Percentiles rank a stretch among this genome's conserved stretches.
Conservation (phyloP, 2,113 vertebrate genomes). For the Bufo gargarizans region DNA sequence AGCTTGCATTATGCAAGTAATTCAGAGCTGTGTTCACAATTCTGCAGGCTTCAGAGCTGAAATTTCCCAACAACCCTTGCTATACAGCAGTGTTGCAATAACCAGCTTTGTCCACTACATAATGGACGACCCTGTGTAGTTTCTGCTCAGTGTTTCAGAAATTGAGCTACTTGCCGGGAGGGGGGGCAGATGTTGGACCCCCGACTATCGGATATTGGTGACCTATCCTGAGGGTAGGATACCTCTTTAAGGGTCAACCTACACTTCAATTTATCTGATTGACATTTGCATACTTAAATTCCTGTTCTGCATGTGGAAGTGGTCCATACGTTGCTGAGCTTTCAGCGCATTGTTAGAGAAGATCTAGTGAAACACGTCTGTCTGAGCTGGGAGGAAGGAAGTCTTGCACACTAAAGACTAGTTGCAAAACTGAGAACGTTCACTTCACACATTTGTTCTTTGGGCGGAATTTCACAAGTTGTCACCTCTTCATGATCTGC, state of each 20-base stretch:
- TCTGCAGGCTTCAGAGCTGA: too few species aligned
- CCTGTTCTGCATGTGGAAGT: slow-evolving; percentile 4
- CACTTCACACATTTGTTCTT: slow-evolving; percentile 15
- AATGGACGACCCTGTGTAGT: too few species aligned
- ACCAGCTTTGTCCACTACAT: too few species aligned
- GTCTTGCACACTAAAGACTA: slow-evolving; percentile 30
- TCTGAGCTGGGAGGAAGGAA: slow-evolving; percentile 49
- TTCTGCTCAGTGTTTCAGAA: too few species aligned
- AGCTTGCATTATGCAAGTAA: too few species aligned
- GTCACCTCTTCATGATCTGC: background rate
- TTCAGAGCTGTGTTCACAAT: too few species aligned
- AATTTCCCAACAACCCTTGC: too few species aligned
- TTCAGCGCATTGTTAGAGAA: background rate
- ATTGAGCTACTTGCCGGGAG: too few species aligned
- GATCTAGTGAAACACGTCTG: background rate
- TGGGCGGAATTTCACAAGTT: background rate
- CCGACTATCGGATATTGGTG: too few species aligned
- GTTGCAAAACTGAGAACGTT: slow-evolving; percentile 34
- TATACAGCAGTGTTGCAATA: too few species aligned
- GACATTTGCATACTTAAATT: background rate
- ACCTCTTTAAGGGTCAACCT: background rate
- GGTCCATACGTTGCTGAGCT: background rate
- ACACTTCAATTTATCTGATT: background rate
- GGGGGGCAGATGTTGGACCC: too few species aligned
- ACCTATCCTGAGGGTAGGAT: too few species aligned